Evolutionary conservation across 2,113 vertebrate genomes (phyloP).

Genomic region (Oreotrochilus melanogaster): DNA sequence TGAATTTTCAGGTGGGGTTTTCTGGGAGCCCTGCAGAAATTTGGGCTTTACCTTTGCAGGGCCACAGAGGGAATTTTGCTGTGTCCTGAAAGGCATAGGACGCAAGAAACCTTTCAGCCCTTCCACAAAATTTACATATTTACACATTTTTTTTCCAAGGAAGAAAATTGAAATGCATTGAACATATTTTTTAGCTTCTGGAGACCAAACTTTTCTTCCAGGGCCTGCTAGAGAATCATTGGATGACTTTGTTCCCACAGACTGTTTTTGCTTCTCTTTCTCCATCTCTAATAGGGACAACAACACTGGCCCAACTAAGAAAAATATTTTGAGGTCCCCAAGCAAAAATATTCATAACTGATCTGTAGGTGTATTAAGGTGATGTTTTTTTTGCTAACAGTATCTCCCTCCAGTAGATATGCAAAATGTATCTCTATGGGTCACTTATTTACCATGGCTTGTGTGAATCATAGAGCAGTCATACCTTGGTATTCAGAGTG

Average conservation of each 20-base stretch:
- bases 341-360: neutral
- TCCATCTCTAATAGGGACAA: neutral
- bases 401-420: neutral
- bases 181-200: neutral
- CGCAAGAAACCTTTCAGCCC: neutral
- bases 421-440: neutral
- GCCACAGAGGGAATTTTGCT: neutral
- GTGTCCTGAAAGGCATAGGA: neutral
- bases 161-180: neutral
- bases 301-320: neutral
- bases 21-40: neutral
- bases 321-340: neutral
- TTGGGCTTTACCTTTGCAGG: neutral
- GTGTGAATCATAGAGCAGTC: neutral
- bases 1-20: neutral
- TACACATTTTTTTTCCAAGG: neutral
- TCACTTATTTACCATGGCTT: neutral
- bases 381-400: neutral
- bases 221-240: neutral
- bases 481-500: neutral
- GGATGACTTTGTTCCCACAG: neutral
- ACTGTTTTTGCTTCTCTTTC: neutral
- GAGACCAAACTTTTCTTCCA: neutral
- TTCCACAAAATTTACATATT: neutral
- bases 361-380: neutral